Evolutionary conservation across 2,113 vertebrate species (phyloP).

Genomic region (Chrysochloris asiatica): DNA sequence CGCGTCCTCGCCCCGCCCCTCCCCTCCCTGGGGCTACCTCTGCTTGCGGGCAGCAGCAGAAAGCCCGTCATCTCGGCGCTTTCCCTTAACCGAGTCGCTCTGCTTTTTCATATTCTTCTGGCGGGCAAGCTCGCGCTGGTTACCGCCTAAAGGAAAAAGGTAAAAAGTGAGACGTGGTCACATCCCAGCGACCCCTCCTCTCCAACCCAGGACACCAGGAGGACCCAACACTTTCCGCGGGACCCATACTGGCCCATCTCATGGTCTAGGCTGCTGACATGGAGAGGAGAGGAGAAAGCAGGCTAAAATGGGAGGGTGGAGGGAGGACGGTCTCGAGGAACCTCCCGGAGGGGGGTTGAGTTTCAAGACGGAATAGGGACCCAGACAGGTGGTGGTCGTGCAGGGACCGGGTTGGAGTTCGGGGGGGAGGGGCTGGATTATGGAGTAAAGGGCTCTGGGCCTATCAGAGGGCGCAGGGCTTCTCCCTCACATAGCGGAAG

Average conservation of each 20-base stretch:
- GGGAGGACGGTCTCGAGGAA: neutral
- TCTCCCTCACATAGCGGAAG: neutral
- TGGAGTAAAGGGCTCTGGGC: neutral
- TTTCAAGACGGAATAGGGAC: neutral
- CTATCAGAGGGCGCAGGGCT: neutral
- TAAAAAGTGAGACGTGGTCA: conserved; percentile 39
- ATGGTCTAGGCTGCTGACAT: neutral
- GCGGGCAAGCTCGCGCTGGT: conserved; percentile 94
- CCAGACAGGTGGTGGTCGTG: neutral
- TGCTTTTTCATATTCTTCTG: conserved; percentile 92
- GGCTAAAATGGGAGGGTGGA: conserved; percentile 19
- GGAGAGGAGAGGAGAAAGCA: neutral
- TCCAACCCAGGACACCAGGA: neutral
- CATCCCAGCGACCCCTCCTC: conserved; percentile 40
- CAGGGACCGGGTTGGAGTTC: neutral
- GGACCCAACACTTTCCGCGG: neutral
- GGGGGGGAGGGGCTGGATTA: conserved; percentile 41
- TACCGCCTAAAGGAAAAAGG: conserved; percentile 86
- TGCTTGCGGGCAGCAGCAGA: conserved; percentile 93
- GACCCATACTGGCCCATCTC: neutral
- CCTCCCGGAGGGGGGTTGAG: neutral
- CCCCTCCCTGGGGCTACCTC: conserved; percentile 85
- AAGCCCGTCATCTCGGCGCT: conserved; percentile 90
- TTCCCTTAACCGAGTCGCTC: conserved; percentile 86
- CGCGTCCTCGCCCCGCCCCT: neutral